A percentile compares a stretch with the other conserved stretches of the same genome.
These are phyloP conservation scores for Ispidina lecontei DNA, from an alignment of 2,797 vertebrate genomes.

Conservation along the genomic window DNA sequence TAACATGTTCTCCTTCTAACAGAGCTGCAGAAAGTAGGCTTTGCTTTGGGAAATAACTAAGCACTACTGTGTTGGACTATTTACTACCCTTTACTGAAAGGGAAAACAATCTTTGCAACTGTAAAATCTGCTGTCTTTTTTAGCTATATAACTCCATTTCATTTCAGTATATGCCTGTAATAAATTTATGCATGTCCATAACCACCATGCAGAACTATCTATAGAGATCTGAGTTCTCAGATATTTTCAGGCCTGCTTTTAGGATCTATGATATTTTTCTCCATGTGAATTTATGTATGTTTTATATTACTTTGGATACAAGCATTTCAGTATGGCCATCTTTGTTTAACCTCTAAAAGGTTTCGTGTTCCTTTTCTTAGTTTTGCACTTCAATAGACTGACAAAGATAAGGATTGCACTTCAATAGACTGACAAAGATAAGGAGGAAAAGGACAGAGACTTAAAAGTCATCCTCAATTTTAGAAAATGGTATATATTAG, in stretches of 20 bases:
- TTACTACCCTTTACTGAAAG: background rate
- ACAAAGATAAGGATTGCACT: too few relatives aligned
- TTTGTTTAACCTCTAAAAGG: background rate
- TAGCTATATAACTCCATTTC: background rate
- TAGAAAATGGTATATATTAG: background rate
- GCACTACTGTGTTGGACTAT: background rate
- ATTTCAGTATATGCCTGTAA: background rate
- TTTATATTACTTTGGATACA: background rate
- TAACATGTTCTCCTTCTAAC: background rate
- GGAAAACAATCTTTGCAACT: background rate
- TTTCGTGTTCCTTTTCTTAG: background rate
- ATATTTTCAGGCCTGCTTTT: conserved; percentile 14
- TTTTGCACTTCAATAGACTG: too few relatives aligned
- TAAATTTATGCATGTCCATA: background rate
- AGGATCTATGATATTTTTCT: background rate
- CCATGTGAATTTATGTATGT: background rate
- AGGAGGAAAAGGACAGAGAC: background rate
- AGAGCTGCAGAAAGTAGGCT: background rate
- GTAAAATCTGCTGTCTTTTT: background rate
- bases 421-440: background rate
- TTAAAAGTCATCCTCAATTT: background rate
- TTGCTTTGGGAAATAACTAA: background rate
- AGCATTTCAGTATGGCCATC: background rate
- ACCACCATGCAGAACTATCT: background rate
- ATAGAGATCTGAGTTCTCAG: background rate